These are phyloP conservation scores for Megaceryle maxima DNA, from an alignment of 2,113 vertebrate species.

Conservation along the genomic window DNA sequence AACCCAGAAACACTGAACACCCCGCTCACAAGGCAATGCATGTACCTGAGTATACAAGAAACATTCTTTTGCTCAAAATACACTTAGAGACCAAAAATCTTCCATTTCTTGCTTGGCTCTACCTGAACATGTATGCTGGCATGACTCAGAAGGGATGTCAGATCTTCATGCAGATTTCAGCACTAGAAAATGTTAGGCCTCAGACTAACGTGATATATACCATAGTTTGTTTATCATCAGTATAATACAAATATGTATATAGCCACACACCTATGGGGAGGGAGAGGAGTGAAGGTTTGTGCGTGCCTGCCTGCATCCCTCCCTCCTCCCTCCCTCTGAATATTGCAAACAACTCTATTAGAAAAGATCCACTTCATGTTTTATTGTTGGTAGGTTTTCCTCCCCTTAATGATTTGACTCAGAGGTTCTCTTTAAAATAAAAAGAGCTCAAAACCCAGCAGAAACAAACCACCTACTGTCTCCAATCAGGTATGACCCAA, in stretches of 20 bases:
- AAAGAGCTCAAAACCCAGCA: neutral
- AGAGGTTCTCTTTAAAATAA: neutral
- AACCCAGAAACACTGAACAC: neutral
- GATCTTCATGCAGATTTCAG: neutral
- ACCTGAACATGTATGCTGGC: neutral
- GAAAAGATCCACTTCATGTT: neutral
- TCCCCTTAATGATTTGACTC: neutral
- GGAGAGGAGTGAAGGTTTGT: neutral
- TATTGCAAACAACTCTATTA: neutral
- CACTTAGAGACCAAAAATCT: neutral
- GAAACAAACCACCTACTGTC: neutral
- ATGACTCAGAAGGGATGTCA: neutral
- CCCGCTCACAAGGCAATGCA: neutral
- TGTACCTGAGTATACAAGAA: neutral
- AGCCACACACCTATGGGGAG: too few species aligned
- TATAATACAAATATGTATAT: neutral
- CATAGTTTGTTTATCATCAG: neutral
- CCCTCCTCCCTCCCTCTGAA: neutral
- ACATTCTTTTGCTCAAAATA: neutral
- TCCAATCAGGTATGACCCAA: neutral
- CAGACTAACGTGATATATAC: neutral
- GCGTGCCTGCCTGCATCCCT: neutral
- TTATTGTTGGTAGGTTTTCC: neutral
- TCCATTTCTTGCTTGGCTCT: neutral
- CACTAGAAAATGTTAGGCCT: accelerated